These are phyloP conservation scores for Centroberyx gerrardi DNA, from an alignment of 2,797 vertebrate species.

Conservation along the genomic window DNA sequence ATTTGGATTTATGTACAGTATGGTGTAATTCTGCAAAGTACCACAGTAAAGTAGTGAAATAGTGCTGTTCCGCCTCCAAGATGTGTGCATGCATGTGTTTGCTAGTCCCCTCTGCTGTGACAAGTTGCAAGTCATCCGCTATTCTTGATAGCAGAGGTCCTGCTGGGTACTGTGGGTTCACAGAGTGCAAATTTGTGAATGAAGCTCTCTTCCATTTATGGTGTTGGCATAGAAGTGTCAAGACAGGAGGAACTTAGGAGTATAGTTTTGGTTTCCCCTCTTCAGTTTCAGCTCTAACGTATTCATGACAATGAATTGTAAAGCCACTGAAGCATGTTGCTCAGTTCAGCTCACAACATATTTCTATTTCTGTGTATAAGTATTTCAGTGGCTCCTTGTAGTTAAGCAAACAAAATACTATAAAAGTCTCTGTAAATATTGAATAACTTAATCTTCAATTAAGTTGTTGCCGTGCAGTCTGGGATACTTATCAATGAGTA, in stretches of 20 bases:
- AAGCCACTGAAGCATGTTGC: constrained; percentile 15
- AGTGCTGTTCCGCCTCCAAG: not conserved
- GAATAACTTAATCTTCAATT: constrained; percentile 34
- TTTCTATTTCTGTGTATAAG: not conserved
- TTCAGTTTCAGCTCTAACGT: constrained; percentile 45
- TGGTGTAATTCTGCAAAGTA: not conserved
- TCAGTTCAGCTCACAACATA: not conserved
- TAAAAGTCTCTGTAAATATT: constrained; percentile 34
- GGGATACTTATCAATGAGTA: constrained; percentile 35
- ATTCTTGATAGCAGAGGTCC: constrained; percentile 17
- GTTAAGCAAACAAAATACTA: constrained; percentile 1
- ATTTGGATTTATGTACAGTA: constrained; percentile 1
- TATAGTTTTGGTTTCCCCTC: constrained; percentile 60
- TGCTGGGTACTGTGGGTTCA: constrained; percentile 42
- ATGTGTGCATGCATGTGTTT: constrained; percentile 14
- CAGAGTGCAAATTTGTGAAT: constrained; percentile 79
- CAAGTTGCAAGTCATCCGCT: constrained; percentile 7
- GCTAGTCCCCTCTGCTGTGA: constrained; percentile 7
- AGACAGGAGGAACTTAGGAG: constrained; percentile 59
- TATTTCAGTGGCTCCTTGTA: constrained; percentile 13
- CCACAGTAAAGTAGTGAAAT: not conserved
- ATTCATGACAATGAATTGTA: constrained; percentile 49
- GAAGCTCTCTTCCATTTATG: constrained; percentile 75
- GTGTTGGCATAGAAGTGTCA: constrained; percentile 46
- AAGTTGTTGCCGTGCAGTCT: constrained; percentile 46